A percentile compares a stretch with the other conserved stretches of the same genome.
phyloP scores from a whole-genome alignment of 2,888 invertebrate genomes.

The Tiliacea citrago region DNA sequence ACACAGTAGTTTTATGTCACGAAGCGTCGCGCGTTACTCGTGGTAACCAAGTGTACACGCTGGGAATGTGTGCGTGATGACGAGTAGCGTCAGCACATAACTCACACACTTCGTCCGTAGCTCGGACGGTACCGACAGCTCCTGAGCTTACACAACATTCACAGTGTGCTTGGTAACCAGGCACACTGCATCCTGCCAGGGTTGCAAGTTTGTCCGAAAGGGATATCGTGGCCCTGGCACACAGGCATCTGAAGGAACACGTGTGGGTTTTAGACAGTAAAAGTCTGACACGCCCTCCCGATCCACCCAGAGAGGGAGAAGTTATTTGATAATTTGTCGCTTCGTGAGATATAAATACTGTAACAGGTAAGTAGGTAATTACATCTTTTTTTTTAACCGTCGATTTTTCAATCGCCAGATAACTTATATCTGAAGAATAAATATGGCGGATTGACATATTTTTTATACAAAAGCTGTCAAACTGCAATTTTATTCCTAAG shows the following conservation, averaged over 20 bases:
- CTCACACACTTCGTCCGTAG: background rate
- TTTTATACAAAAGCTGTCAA: too few species aligned
- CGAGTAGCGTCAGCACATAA: background rate
- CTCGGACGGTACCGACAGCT: background rate
- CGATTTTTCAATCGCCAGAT: too few species aligned
- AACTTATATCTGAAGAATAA: too few species aligned
- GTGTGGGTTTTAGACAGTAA: too few species aligned
- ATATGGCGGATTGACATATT: too few species aligned
- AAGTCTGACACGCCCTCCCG: too few species aligned
- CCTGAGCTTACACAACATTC: background rate
- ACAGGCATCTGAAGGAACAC: too few species aligned
- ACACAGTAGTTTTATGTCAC: background rate
- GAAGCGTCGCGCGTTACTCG: background rate
- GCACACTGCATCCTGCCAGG: too few species aligned
- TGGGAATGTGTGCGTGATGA: background rate
- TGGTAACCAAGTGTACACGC: background rate
- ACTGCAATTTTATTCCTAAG: too few species aligned
- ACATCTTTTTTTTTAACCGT: background rate
- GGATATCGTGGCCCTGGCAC: too few species aligned
- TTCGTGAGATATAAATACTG: background rate
- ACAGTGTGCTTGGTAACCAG: background rate
- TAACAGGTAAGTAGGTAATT: background rate
- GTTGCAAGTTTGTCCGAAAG: too few species aligned
- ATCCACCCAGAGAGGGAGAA: too few species aligned
- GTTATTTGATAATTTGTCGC: background rate